Evolutionary conservation across 2,888 invertebrate genomes (phyloP).

Genomic region (Idaea dimidiata): DNA sequence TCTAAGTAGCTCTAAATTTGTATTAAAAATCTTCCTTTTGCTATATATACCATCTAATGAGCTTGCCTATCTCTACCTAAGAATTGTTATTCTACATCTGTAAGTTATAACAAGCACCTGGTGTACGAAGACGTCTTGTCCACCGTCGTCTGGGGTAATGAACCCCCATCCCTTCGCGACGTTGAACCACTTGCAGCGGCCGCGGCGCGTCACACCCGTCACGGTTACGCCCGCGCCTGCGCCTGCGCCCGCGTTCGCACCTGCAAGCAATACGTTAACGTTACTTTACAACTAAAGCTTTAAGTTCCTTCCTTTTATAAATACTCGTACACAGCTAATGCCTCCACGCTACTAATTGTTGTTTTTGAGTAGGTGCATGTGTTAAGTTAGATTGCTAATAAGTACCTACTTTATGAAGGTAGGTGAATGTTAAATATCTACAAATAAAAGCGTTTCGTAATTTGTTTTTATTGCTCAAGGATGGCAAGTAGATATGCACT

Average conservation of each 20-base stretch:
- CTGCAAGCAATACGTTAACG: conserved; percentile 49
- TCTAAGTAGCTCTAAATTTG: too few relatives aligned
- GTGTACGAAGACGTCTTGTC: conserved; percentile 96
- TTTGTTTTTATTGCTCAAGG: too few relatives aligned
- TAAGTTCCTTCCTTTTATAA: conserved; percentile 16
- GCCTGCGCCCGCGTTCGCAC: conserved; percentile 53
- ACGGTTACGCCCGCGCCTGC: conserved; percentile 60
- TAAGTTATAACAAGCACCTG: conserved; percentile 83
- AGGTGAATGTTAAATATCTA: too few relatives aligned
- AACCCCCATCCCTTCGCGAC: conserved; percentile 98
- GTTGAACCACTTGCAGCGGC: conserved; percentile 97
- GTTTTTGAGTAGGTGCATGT: conserved; percentile 8
- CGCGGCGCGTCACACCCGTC: conserved; percentile 84
- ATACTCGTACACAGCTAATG: not conserved
- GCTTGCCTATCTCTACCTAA: too few relatives aligned
- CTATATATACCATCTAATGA: too few relatives aligned
- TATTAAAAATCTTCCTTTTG: too few relatives aligned
- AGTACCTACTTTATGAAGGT: too few relatives aligned
- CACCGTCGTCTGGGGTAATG: conserved; percentile 93
- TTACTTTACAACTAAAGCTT: conserved; percentile 24
- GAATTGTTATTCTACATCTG: too few relatives aligned
- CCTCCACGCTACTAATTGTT: not conserved
- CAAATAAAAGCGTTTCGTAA: too few relatives aligned
- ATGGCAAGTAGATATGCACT: too few relatives aligned
- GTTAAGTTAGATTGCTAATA: conserved; percentile 1